Evolutionary conservation across 2,888 invertebrate species (phyloP).

Genomic region (Xestia c-nigrum): DNA sequence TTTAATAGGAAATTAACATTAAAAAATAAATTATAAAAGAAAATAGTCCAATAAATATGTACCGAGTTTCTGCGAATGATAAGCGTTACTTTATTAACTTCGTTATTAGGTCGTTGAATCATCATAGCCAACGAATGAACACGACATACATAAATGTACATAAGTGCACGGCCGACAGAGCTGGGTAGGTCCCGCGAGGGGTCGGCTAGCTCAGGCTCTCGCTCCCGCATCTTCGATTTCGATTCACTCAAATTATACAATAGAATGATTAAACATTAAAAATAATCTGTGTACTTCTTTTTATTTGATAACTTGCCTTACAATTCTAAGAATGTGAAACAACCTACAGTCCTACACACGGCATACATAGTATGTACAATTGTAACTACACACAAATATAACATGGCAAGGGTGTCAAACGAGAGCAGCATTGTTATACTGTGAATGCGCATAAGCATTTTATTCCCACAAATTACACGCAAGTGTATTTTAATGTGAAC

Average conservation of each 20-base stretch:
- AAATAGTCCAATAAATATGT: conserved; percentile 63
- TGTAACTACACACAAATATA: conserved; percentile 86
- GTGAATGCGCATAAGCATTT: conserved; percentile 72
- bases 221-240: conserved; percentile 39
- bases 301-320: conserved; percentile 82
- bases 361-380: conserved; percentile 90
- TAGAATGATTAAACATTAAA: conserved; percentile 60
- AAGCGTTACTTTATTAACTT: conserved; percentile 53
- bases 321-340: conserved; percentile 83
- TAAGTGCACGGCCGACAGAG: conserved; percentile 67
- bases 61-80: conserved; percentile 61
- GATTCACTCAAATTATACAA: conserved; percentile 60
- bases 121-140: conserved; percentile 72
- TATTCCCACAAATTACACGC: conserved; percentile 53
- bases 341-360: conserved; percentile 87
- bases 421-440: conserved; percentile 72
- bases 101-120: conserved; percentile 65
- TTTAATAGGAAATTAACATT: conserved; percentile 76
- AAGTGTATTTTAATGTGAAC: conserved; percentile 34
- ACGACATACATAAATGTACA: conserved; percentile 65
- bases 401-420: conserved; percentile 79
- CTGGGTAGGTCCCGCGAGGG: conserved; percentile 1
- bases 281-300: conserved; percentile 78
- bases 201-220: neutral
- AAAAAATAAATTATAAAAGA: conserved; percentile 74